These are phyloP conservation scores for Melinaea menophilus DNA, from an alignment of 2,888 invertebrate genomes.

Conservation along the genomic window DNA sequence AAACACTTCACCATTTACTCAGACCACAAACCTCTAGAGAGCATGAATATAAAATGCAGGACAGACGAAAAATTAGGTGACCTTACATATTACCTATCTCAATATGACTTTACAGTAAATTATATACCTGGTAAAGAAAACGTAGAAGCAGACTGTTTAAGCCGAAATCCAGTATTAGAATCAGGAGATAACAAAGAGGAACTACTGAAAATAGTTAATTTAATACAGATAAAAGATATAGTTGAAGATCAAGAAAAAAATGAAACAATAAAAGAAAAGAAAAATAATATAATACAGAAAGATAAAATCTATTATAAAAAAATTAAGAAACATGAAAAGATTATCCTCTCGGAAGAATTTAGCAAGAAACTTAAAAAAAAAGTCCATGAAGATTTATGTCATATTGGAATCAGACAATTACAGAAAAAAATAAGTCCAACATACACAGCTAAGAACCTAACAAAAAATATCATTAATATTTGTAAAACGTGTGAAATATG, in stretches of 20 bases:
- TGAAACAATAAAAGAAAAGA: constrained; percentile 19
- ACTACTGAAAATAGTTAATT: constrained; percentile 28
- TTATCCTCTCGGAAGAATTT: neutral
- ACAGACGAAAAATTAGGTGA: too few relatives aligned
- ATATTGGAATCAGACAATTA: constrained; percentile 13
- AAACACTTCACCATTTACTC: too few relatives aligned
- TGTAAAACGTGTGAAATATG: constrained; percentile 15
- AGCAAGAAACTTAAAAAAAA: constrained; percentile 8
- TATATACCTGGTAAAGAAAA: neutral
- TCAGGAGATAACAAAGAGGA: constrained; percentile 26
- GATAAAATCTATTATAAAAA: constrained; percentile 8
- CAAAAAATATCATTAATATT: constrained; percentile 12
- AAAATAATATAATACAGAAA: constrained; percentile 11
- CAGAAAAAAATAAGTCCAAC: constrained; percentile 14
- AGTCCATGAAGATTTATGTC: constrained; percentile 7
- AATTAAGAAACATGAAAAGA: constrained; percentile 3
- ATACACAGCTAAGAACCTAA: constrained; percentile 10
- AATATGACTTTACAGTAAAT: too few relatives aligned
- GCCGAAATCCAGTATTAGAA: constrained; percentile 29
- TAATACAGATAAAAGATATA: constrained; percentile 33
- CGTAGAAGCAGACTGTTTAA: constrained; percentile 26
- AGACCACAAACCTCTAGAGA: too few relatives aligned
- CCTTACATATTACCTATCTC: too few relatives aligned
- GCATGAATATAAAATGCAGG: too few relatives aligned
- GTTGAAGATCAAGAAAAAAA: constrained; percentile 21